Evolutionary conservation across 2,113 vertebrate genomes (phyloP).

Genomic region (Struthio camelus): DNA sequence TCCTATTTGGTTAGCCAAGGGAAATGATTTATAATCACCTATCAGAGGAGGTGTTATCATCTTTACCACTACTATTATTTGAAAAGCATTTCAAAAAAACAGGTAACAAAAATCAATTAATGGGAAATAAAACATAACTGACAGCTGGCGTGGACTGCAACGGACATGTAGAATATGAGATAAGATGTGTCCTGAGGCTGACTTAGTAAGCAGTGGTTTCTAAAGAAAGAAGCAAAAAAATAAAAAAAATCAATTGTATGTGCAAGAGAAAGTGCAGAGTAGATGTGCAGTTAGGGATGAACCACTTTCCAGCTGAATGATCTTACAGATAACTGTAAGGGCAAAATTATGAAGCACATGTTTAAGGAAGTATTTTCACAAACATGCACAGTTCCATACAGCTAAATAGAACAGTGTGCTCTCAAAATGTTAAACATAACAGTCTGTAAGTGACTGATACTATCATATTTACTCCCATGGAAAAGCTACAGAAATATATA

Average conservation of each 20-base stretch:
- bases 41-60: not conserved
- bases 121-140: conserved; percentile 27
- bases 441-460: not conserved
- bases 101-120: conserved; percentile 61
- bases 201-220: conserved; percentile 45
- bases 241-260: not conserved
- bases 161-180: conserved; percentile 28
- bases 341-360: not conserved
- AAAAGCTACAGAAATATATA: not conserved
- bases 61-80: conserved; percentile 35
- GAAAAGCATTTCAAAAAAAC: not conserved
- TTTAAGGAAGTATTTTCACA: conserved; percentile 8
- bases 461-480: not conserved
- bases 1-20: not conserved
- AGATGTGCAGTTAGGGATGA: not conserved
- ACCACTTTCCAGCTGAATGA: not conserved
- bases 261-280: conserved; percentile 33
- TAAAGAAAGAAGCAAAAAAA: conserved; percentile 36
- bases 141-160: conserved; percentile 5
- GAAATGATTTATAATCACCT: conserved; percentile 39
- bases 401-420: not conserved
- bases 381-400: not conserved
- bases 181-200: conserved; percentile 56
- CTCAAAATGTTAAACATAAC: not conserved
- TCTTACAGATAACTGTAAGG: conserved; percentile 1